Evolutionary conservation across 2,797 vertebrate species (phyloP), one percentile per base, ranked within the genome.

Genomic region (Enteromius trimaculatus): DNA sequence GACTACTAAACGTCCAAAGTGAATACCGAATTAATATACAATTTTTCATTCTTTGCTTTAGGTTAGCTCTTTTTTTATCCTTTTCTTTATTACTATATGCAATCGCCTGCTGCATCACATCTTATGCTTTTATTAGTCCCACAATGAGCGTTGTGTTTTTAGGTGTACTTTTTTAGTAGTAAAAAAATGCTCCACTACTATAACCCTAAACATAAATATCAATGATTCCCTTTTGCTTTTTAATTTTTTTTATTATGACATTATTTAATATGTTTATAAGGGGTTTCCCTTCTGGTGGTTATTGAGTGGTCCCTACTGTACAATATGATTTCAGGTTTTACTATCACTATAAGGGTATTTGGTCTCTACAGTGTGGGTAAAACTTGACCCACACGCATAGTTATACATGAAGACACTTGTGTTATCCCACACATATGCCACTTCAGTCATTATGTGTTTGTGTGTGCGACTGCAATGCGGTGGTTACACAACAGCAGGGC

Each of bases 401-500:
- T 55, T 74, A 62, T 8, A 14, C 58, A 83, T 76, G 14, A 58
- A 81, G 71, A 69, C 66, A 81, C 77, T 65, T 80, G n/a, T 70
- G 44, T 77, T 79, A 76, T 55, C 77, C 80, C 71, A 83, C 84
- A 77, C 69, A 70, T 42, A 65, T 60, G 39, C n/a, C 39, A 37
- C 29, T 81, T 42, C 77, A 51, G 84, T 83, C 44, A 58, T 60
- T 64, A 72, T 79, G 79, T 84, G 26, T 80, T 68, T 85, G 65
- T 87, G 87, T 80, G 72, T 87, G 77, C 77, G 76, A 75, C 51
- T 65, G 80, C 81, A 83, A 23, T 86, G 79, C 58, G 60, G 81
- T 64, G 79, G 85, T 85, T 89, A 82, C 85, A 84, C 85, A 85
- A 87, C 84, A 82, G 80, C 64, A 69, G 69, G 64, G 85, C 83